Evolutionary conservation across 1,140 invertebrate species (phyloP).

Genomic region (Aphis craccivora): DNA sequence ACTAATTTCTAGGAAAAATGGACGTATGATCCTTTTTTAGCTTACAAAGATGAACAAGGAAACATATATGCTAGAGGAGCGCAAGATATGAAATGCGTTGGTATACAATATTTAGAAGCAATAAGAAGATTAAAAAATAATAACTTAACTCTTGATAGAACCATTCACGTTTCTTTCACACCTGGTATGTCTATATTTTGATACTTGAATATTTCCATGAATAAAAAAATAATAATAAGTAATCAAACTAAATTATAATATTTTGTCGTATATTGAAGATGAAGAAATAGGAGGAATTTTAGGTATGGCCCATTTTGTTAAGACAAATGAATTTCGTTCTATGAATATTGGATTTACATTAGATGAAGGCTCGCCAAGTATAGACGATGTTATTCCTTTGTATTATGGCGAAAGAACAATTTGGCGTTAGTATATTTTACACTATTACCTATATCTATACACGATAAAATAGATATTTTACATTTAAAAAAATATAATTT

Average conservation of each 20-base stretch:
- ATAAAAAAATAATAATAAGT: too few species aligned
- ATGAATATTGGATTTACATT: slow-evolving; percentile 89
- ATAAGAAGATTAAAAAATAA: slow-evolving; percentile 72
- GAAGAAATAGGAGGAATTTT: slow-evolving; percentile 89
- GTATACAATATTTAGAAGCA: slow-evolving; percentile 83
- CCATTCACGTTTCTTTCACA: slow-evolving; percentile 80
- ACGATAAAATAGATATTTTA: slow-evolving; percentile 44
- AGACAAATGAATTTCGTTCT: slow-evolving; percentile 78
- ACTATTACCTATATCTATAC: background rate
- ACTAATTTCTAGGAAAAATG: slow-evolving; percentile 71
- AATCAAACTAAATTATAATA: background rate
- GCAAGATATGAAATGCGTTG: slow-evolving; percentile 86
- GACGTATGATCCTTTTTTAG: slow-evolving; percentile 82
- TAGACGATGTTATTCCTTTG: slow-evolving; percentile 71
- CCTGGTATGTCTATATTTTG: slow-evolving; percentile 70
- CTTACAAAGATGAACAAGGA: slow-evolving; percentile 77
- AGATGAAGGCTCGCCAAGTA: slow-evolving; percentile 84
- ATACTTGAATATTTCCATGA: too few species aligned
- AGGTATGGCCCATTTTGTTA: slow-evolving; percentile 85
- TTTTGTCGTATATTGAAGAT: slow-evolving; percentile 68
- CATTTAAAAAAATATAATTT: slow-evolving; percentile 55
- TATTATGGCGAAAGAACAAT: slow-evolving; percentile 80
- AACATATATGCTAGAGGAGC: slow-evolving; percentile 84
- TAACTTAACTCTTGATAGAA: slow-evolving; percentile 70
- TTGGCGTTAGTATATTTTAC: slow-evolving; percentile 68